Base-by-base conservation (phyloP, 2,888 invertebrate genomes). In the Acanthosoma haemorrhoidale region DNA sequence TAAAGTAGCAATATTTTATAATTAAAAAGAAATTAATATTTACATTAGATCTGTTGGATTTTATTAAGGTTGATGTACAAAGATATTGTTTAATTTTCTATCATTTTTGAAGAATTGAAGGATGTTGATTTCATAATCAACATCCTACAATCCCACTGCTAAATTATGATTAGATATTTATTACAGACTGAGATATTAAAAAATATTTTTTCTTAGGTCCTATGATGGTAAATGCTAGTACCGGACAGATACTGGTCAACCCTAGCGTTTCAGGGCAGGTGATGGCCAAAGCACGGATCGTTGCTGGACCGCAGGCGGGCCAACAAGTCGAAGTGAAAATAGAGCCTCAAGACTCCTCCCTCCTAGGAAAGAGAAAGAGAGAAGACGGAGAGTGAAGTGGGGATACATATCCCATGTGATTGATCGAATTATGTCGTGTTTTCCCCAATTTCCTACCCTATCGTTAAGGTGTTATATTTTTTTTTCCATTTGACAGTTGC, bases 261-360 rank as follows among this genome's bases (percentile, higher is more conserved):
- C 36, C 61, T 61, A 61, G 61, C 31, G 38, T 41, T 39, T 64
- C 64, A 41, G 64, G 34, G 21, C 64, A 64, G 25, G 32, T 64
- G 18, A 43, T 64, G 64, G 43, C 39, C 13, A 64, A 64, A 29
- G 67, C 67, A 51, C 43, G 67, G 2, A 32, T 67, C 3, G 67
- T 67, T 9, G 16, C 67, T 16, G 57, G 51, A 3, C 51, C 51
- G 15, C 41, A 39, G 38, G 51, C 31, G 1, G 57, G 67, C 9
- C 67, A 67, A 57, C 67, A 67, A 34, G 67, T 67, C 13, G 72
- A 72, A 68, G 72, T 72, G 0, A 72, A 72, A 64, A 70, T 72
- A 21, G 72, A 72, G 36, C 67, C 72, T 16, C 72, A 72, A 61
- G 72, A 72, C 16, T 67, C 70, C 11, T 67, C 70, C 18, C 58